These are phyloP conservation scores for Tyrannus savana DNA, from an alignment of 2,113 vertebrate species.

Conservation along the genomic window DNA sequence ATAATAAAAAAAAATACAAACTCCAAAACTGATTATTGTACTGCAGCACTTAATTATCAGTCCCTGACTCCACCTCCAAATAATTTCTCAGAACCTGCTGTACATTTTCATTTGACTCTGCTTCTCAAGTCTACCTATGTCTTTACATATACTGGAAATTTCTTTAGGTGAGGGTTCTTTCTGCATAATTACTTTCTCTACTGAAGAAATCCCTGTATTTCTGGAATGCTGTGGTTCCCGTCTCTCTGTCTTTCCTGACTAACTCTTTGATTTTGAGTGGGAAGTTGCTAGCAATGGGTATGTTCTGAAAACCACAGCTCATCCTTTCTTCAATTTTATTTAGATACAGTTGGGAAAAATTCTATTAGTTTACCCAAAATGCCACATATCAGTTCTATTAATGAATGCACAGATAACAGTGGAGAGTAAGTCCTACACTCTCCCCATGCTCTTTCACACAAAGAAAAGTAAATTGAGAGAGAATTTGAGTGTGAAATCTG, in stretches of 20 bases:
- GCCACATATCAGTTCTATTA: background rate
- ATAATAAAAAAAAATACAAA: background rate
- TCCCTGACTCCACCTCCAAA: background rate
- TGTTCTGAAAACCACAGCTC: background rate
- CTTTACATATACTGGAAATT: background rate
- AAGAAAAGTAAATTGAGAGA: background rate
- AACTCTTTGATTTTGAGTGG: background rate
- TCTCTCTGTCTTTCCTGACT: background rate
- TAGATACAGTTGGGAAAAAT: background rate
- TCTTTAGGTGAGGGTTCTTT: background rate
- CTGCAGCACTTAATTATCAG: background rate
- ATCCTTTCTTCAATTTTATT: background rate
- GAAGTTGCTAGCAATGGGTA: background rate
- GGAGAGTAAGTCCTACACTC: background rate
- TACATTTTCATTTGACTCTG: background rate
- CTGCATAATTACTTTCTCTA: fast-evolving
- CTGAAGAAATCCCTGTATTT: background rate
- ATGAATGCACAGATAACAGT: fast-evolving
- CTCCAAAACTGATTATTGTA: background rate
- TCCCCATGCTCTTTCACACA: background rate
- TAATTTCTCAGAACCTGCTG: background rate
- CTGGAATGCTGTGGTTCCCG: background rate
- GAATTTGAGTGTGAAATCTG: background rate
- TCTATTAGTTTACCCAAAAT: background rate
- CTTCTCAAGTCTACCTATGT: background rate